These are phyloP conservation scores for Hippopotamus amphibius DNA, from an alignment of 2,113 vertebrate species.

Conservation along the genomic window DNA sequence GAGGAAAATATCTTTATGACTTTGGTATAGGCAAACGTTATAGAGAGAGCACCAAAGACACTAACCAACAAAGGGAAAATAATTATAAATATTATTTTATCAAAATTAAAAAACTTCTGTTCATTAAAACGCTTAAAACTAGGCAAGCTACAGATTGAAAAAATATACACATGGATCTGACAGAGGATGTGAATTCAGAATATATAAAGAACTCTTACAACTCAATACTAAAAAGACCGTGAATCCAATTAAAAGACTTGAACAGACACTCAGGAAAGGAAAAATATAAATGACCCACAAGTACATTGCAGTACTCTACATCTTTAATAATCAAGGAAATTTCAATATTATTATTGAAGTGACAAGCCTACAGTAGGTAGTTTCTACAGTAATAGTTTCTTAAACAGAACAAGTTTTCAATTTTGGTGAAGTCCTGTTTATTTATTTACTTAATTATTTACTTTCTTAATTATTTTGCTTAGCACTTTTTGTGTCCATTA, in stretches of 20 bases:
- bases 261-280: background rate
- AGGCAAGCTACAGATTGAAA: background rate
- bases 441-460: background rate
- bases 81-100: background rate
- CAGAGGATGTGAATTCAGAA: background rate
- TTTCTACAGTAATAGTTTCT: no score
- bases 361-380: no score
- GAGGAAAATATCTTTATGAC: background rate
- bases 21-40: background rate
- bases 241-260: background rate
- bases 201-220: background rate
- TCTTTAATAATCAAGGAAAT: background rate
- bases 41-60: background rate
- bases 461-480: background rate
- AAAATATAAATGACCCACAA: background rate
- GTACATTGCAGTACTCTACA: background rate
- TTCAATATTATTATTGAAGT: background rate
- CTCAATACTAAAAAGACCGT: background rate
- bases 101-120: background rate
- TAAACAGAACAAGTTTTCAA: background rate
- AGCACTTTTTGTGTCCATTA: background rate
- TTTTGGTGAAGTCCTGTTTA: background rate
- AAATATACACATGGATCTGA: background rate
- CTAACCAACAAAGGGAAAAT: background rate
- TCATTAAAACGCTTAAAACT: background rate